Base-by-base conservation (phyloP, 2,113 vertebrate species). In the Leucoraja erinaceus region DNA sequence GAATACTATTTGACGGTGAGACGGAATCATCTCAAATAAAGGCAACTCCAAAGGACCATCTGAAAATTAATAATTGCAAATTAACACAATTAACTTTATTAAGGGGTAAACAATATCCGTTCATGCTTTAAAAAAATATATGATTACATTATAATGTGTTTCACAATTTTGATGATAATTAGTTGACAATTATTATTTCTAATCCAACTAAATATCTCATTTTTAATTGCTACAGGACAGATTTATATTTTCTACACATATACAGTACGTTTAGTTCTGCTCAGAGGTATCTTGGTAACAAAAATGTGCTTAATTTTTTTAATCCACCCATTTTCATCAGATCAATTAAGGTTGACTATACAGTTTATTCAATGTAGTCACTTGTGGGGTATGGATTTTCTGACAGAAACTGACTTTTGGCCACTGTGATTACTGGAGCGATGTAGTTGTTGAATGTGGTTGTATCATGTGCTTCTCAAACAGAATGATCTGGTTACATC, bases 21-120 rank as follows among this genome's bases (percentile, higher is more conserved):
- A 98, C 4, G 98, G 98, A 93, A 98, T 98, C 93, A 99, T 95
- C 95, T 98, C 97, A 83, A 98, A 98, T 83, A 98, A 96, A 78
- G 98, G 98, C 74, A 99, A 95, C 93, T 98, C 97, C 95, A 98
- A 95, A 76, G 97, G 96, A 25, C 96, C 96, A 90, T 96, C 98
- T 99, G 95, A 90, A 95, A 92, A 91, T n/a, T 92, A 66, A 93
- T 54, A 68, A 84, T 28, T 70, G 66, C 25, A 68, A n/a, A 91
- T 70, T 11, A 38, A 72, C 31, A 91, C 7, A 72, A 0, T 91
- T 7, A 47, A 12, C n/a, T 47, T 91, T 3, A n/a, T 61, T 90
- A 68, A 33, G 18, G 18, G 25, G 9, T 33, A 70, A 70, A 70
- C 33, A 10, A 25, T 22, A 22, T 6, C 7, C 6, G 83, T 59